Evolutionary conservation across 2,888 invertebrate species (phyloP).

Genomic region (Synanthedon formicaeformis): DNA sequence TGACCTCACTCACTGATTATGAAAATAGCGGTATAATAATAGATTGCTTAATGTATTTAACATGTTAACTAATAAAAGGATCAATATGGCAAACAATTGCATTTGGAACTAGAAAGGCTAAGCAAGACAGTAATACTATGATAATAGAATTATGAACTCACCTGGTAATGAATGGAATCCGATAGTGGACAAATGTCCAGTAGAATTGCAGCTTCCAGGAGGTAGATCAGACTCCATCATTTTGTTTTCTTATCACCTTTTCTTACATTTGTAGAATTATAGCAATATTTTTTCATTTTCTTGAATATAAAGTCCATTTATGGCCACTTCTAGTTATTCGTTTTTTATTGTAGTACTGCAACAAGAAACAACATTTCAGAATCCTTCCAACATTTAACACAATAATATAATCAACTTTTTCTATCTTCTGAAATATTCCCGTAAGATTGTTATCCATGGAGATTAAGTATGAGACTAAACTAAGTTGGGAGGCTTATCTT

Average conservation of each 20-base stretch:
- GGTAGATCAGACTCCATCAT: slow-evolving; percentile 67
- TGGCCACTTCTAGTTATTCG: slow-evolving; percentile 8
- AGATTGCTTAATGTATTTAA: too few species aligned
- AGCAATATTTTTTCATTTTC: slow-evolving; percentile 27
- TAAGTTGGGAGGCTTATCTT: not conserved
- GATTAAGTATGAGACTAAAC: not conserved
- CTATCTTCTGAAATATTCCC: not conserved
- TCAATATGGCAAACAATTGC: too few species aligned
- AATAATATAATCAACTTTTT: not conserved
- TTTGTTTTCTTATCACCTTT: slow-evolving; percentile 24
- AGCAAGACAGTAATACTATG: not conserved
- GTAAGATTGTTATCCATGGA: not conserved
- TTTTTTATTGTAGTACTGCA: not conserved
- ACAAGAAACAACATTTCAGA: not conserved
- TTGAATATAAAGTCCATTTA: slow-evolving; percentile 23
- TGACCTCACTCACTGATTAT: too few species aligned
- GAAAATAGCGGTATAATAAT: too few species aligned
- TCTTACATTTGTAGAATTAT: slow-evolving; percentile 18
- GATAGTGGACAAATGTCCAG: slow-evolving; percentile 64
- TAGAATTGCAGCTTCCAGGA: slow-evolving; percentile 65
- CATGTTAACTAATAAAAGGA: too few species aligned
- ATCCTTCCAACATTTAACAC: too few species aligned
- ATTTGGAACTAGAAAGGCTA: too few species aligned
- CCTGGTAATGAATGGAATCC: slow-evolving; percentile 61
- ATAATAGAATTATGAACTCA: slow-evolving; percentile 20